Evolutionary conservation across 2,113 vertebrate species (phyloP).

Genomic region (Oryzias javanicus): DNA sequence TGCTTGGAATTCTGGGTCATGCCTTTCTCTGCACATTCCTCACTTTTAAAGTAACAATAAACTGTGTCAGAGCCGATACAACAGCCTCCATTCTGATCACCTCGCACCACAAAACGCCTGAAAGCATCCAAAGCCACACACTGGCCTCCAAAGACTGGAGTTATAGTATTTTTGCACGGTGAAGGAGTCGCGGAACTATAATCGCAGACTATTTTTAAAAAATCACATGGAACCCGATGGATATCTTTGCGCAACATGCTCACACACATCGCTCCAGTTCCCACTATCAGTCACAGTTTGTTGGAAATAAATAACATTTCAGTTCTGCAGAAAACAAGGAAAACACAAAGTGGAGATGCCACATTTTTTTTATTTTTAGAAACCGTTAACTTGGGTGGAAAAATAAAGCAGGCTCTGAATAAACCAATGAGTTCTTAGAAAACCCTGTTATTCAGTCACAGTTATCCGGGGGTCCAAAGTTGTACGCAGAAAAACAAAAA

Average conservation of each 20-base stretch:
- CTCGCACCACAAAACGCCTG: conserved; percentile 15
- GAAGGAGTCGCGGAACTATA: conserved; percentile 29
- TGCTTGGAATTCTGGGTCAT: conserved; percentile 71
- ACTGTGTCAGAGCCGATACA: conserved; percentile 51
- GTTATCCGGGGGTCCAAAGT: conserved; percentile 34
- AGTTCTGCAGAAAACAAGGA: conserved; percentile 27
- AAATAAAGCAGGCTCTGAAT: conserved; percentile 29
- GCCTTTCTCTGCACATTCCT: conserved; percentile 73
- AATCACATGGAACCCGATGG: conserved; percentile 28
- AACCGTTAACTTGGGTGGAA: conserved; percentile 7
- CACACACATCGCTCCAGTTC: conserved; percentile 6
- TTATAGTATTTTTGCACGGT: conserved; percentile 23
- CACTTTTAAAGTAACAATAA: conserved; percentile 54
- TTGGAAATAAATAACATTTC: conserved; percentile 21
- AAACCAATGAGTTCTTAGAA: conserved; percentile 37
- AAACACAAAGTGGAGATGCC: conserved; percentile 30
- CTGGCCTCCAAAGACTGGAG: conserved; percentile 5
- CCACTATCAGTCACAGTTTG: conserved; percentile 28
- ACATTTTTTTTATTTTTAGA: conserved; percentile 58
- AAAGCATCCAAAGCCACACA: conserved; percentile 16
- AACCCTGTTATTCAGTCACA: conserved; percentile 18
- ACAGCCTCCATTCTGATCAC: conserved; percentile 53
- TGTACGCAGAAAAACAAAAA: conserved; percentile 47
- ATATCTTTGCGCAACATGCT: conserved; percentile 12
- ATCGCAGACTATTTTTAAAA: conserved; percentile 28